Evolutionary conservation across 92 coral and sea anemone species (phyloP).

Genomic region (Parazoanthus atlanticus): DNA sequence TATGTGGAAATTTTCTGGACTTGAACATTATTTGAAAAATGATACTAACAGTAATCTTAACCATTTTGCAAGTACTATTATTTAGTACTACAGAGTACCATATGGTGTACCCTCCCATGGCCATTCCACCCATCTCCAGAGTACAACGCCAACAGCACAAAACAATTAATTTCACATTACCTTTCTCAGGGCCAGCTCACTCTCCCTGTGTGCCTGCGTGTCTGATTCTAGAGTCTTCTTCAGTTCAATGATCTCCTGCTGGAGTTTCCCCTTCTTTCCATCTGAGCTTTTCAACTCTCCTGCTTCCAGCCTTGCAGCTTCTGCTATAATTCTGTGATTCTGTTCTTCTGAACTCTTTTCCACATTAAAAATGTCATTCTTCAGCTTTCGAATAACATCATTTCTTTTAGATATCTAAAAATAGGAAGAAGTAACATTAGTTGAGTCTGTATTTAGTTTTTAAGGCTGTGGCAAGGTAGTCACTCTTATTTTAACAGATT

Average conservation of each 20-base stretch:
- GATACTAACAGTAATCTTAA: too few species aligned
- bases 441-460: too few species aligned
- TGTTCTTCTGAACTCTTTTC: slow-evolving; percentile 83
- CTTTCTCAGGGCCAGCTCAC: slow-evolving; percentile 92
- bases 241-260: slow-evolving; percentile 83
- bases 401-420: slow-evolving; percentile 89
- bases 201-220: slow-evolving; percentile 78
- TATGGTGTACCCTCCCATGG: neutral
- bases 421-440: neutral
- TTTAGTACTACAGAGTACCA: too few species aligned
- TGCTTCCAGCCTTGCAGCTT: slow-evolving; percentile 88
- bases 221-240: slow-evolving; percentile 84
- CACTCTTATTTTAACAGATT: too few species aligned
- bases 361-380: slow-evolving; percentile 81
- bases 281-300: slow-evolving; percentile 94
- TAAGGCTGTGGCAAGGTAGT: too few species aligned
- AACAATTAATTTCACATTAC: slow-evolving; percentile 42
- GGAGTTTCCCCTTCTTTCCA: slow-evolving; percentile 82
- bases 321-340: slow-evolving; percentile 79
- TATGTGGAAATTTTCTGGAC: too few species aligned
- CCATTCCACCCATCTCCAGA: too few species aligned
- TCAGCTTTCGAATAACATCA: slow-evolving; percentile 89
- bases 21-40: too few species aligned
- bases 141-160: neutral
- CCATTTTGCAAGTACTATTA: too few species aligned